Evolutionary conservation across 1,140 invertebrate genomes (phyloP).

Genomic region (Drosophila kikkawai): DNA sequence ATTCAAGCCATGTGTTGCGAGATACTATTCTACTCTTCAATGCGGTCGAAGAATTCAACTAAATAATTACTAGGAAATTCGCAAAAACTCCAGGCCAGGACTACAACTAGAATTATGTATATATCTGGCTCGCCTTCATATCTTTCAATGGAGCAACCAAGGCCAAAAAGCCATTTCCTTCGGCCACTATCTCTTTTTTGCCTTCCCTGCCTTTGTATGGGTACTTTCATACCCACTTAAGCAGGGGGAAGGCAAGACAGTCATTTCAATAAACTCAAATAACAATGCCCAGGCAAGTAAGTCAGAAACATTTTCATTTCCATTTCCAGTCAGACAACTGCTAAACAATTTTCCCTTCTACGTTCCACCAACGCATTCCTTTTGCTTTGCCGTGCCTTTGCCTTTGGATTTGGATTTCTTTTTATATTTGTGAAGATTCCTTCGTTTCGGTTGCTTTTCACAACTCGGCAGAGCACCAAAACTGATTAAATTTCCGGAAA

Average conservation of each 20-base stretch:
- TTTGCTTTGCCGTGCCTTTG: conserved; percentile 18
- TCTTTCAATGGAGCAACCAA: conserved; percentile 1
- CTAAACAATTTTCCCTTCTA: conserved; percentile 43
- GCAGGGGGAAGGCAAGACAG: conserved; percentile 38
- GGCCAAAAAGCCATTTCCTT: conserved; percentile 33
- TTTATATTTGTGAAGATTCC: conserved; percentile 40
- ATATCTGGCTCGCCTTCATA: conserved; percentile 6
- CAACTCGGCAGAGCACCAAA: conserved; percentile 56
- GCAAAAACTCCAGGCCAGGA: neutral
- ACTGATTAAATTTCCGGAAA: conserved; percentile 73
- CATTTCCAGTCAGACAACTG: conserved; percentile 54
- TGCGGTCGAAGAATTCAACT: conserved; percentile 8
- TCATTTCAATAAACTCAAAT: conserved; percentile 68
- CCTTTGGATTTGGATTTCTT: conserved; percentile 42
- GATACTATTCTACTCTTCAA: conserved; percentile 6
- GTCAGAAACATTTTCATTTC: conserved; percentile 65
- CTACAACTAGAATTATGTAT: conserved; percentile 12
- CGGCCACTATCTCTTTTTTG: conserved; percentile 12
- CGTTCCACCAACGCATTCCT: conserved; percentile 11
- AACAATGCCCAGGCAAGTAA: conserved; percentile 64
- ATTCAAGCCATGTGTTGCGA: conserved; percentile 13
- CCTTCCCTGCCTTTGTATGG: conserved; percentile 2
- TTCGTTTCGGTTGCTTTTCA: conserved; percentile 34
- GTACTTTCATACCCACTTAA: conserved; percentile 60
- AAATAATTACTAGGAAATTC: conserved; percentile 19